Evolutionary conservation across 1,140 invertebrate genomes (phyloP).

Genomic region (Lepidurus arcticus): DNA sequence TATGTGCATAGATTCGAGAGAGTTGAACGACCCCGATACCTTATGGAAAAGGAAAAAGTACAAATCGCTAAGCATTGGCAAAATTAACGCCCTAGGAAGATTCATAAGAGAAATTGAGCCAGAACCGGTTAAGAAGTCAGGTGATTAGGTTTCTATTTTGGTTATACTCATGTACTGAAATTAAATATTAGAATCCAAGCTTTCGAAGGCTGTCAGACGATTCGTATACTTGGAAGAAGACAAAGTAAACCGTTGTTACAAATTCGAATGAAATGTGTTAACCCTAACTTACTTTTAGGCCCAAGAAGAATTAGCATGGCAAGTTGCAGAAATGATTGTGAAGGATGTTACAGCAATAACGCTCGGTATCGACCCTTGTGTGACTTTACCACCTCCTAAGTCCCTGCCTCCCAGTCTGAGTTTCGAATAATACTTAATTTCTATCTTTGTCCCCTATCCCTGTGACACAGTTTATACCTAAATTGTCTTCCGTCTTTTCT

Average conservation of each 20-base stretch:
- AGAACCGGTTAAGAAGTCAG: constrained; percentile 27
- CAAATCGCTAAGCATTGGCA: constrained; percentile 28
- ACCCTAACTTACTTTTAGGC: constrained; percentile 48
- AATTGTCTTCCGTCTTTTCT: neutral
- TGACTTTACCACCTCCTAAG: neutral
- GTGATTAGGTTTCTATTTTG: neutral
- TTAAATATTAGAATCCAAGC: constrained; percentile 50
- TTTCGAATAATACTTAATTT: neutral
- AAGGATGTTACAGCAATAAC: constrained; percentile 84
- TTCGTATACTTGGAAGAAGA: constrained; percentile 72
- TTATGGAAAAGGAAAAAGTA: constrained; percentile 62
- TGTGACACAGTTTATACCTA: neutral
- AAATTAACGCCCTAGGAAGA: constrained; percentile 27
- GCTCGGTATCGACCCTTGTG: constrained; percentile 46
- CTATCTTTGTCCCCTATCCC: neutral
- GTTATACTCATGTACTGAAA: neutral
- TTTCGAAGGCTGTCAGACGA: constrained; percentile 64
- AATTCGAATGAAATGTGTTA: neutral
- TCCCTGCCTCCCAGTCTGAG: neutral
- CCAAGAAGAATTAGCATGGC: constrained; percentile 89
- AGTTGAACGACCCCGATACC: constrained; percentile 73
- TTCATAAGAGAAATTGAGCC: constrained; percentile 32
- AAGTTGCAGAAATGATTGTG: constrained; percentile 89
- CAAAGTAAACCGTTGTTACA: constrained; percentile 48
- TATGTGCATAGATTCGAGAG: constrained; percentile 72